Evolutionary conservation across 2,888 invertebrate species (phyloP).

Genomic region (Tanypteryx hageni): DNA sequence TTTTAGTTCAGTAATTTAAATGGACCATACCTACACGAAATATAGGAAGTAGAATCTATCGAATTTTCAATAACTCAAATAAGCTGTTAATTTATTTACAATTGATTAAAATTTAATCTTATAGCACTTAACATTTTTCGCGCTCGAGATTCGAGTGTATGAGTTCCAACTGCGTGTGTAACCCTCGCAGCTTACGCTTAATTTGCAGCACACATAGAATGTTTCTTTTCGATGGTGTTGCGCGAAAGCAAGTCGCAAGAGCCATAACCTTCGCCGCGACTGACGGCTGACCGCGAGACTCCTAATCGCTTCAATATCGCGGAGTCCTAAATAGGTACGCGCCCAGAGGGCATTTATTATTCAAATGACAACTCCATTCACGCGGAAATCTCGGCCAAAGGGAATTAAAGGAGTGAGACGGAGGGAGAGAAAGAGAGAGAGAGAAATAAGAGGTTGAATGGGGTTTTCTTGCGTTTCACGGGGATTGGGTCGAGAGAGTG

Average conservation of each 20-base stretch:
- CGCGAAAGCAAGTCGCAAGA: not conserved
- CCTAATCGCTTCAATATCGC: not conserved
- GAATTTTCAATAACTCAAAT: too few species aligned
- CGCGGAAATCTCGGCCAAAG: constrained; percentile 9
- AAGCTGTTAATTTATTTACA: too few species aligned
- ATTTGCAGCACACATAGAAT: too few species aligned
- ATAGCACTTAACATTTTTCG: too few species aligned
- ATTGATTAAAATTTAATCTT: too few species aligned
- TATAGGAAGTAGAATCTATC: too few species aligned
- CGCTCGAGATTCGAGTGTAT: too few species aligned
- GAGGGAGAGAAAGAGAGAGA: not conserved
- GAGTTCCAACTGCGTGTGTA: too few species aligned
- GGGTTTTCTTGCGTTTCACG: not conserved
- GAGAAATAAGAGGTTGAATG: not conserved
- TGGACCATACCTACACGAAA: too few species aligned
- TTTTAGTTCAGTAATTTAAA: too few species aligned
- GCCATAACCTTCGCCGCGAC: not conserved
- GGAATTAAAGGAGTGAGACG: not conserved
- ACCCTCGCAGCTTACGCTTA: too few species aligned
- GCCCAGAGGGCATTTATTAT: constrained; percentile 14
- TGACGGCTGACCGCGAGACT: constrained; percentile 2
- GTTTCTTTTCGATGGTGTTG: not conserved
- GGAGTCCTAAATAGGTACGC: constrained; percentile 35
- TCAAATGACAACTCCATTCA: constrained; percentile 32
- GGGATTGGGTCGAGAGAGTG: not conserved